Percentiles rank a stretch among this genome's conserved stretches.
Conservation (phyloP, 2,113 vertebrate genomes). For the Apistogramma diplotaenia region DNA sequence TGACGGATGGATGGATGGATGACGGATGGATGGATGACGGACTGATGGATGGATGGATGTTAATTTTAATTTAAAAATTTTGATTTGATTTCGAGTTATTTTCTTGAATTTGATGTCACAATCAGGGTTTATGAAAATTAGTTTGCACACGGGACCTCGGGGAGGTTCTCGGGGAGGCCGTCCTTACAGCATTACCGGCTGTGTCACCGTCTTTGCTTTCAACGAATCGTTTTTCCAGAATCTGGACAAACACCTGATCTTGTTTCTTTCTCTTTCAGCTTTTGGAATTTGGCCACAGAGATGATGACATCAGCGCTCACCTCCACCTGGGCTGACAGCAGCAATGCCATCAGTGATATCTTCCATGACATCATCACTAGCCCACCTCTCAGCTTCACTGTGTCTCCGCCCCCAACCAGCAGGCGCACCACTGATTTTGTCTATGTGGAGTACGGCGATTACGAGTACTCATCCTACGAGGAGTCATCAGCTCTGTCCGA, state of each 20-base stretch:
- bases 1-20: no score
- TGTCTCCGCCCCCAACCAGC: slow-evolving; percentile 10
- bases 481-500: background rate
- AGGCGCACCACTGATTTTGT: slow-evolving; percentile 40
- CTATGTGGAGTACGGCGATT: slow-evolving; percentile 62
- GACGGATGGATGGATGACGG: no score
- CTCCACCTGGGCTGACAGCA: slow-evolving; percentile 5
- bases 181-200: no score
- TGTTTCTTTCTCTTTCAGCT: slow-evolving; percentile 14
- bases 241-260: background rate
- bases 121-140: no score
- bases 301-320: background rate
- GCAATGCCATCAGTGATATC: background rate
- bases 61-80: no score
- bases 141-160: no score
- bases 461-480: slow-evolving; percentile 15
- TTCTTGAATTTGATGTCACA: no score
- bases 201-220: no score
- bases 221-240: no score
- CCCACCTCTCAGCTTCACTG: background rate
- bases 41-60: no score
- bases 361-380: background rate
- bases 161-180: no score
- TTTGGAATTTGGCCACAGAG: background rate
- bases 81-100: no score